Conservation (phyloP, 2,113 vertebrate genomes). For the crab-eating macaque (Macaca fascicularis) region T2T-MFA8v1.1 NC_088378.1:76751501-76752000, state of each 20-base stretch:
- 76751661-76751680: not conserved
- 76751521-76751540: not conserved
- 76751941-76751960: not conserved
- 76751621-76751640: not conserved
- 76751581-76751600: not conserved
- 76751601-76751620: not conserved
- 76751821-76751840: not conserved
- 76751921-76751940: not conserved
- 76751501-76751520: not conserved
- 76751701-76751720: not conserved
- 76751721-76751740: not conserved
- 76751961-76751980: not conserved
- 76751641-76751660: not conserved
- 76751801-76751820: not conserved
- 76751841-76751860: not conserved
- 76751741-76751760: not conserved
- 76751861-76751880: not conserved
- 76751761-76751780: not conserved
- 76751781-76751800: not conserved
- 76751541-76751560: not conserved
- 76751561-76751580: not conserved
- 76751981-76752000: not conserved
- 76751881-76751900: not conserved
- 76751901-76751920: not conserved
- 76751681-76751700: not conserved